Conservation (phyloP, 2,797 vertebrate species). For the Podarcis lilfordi region DNA sequence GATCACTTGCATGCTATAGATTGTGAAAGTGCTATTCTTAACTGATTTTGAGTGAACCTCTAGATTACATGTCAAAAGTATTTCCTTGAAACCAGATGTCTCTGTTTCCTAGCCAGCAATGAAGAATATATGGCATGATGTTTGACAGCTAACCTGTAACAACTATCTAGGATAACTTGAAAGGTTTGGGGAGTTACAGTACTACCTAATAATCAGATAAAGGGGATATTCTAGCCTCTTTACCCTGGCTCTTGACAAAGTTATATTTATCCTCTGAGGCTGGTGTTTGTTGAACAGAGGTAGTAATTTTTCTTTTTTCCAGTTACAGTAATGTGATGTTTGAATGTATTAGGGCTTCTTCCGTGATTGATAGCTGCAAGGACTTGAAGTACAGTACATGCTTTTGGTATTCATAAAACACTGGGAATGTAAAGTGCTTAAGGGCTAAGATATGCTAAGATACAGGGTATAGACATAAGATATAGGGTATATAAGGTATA, state of each 20-base stretch:
- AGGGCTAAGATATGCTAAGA: neutral
- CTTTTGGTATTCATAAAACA: neutral
- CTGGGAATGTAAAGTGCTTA: neutral
- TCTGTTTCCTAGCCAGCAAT: neutral
- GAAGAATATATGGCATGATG: neutral
- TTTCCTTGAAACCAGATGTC: neutral
- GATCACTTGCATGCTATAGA: neutral
- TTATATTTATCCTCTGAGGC: neutral
- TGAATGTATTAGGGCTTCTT: neutral
- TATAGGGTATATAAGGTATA: neutral
- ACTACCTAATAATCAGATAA: neutral
- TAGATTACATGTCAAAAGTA: neutral
- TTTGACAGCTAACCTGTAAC: neutral
- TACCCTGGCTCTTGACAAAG: neutral
- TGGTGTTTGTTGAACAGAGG: neutral
- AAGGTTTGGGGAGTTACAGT: neutral
- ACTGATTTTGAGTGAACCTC: neutral
- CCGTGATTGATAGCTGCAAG: neutral
- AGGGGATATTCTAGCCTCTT: neutral
- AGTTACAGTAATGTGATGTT: neutral
- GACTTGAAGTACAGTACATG: neutral
- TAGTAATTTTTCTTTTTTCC: neutral
- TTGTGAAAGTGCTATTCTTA: neutral
- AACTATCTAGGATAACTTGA: neutral
- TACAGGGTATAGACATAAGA: neutral